These are phyloP conservation scores for Coracias cyanogaster DNA, from an alignment of 2,797 vertebrate genomes.

Conservation along the genomic window DNA sequence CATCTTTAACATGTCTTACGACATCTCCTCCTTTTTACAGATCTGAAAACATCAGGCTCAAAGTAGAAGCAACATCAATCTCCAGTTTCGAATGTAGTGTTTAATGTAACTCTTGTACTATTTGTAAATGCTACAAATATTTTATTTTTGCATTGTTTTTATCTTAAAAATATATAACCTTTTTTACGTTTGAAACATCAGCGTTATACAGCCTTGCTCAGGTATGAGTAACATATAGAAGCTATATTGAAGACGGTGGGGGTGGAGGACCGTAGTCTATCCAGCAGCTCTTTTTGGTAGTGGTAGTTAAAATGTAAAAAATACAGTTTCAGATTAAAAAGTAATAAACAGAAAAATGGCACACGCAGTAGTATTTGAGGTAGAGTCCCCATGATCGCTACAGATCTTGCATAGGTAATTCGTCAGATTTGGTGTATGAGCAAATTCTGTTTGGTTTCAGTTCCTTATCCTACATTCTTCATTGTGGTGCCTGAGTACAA, in stretches of 20 bases:
- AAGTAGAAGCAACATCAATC: constrained; percentile 67
- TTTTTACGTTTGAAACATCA: constrained; percentile 76
- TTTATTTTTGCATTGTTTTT: constrained; percentile 87
- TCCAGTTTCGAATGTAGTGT: constrained; percentile 71
- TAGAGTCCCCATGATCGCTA: neutral
- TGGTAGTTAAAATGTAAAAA: neutral
- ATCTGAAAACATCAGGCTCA: constrained; percentile 75
- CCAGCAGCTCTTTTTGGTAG: neutral
- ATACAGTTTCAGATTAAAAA: neutral
- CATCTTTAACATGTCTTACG: neutral
- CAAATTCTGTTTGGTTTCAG: constrained; percentile 34
- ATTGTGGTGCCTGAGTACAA: constrained; percentile 36
- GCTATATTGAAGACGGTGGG: neutral
- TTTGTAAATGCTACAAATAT: constrained; percentile 85
- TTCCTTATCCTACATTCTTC: constrained; percentile 11
- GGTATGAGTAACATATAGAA: constrained; percentile 55
- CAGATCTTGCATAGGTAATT: constrained; percentile 11
- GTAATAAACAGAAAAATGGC: neutral
- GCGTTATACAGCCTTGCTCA: constrained; percentile 74
- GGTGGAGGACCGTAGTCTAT: neutral
- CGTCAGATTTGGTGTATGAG: constrained; percentile 36
- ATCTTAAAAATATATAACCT: constrained; percentile 78
- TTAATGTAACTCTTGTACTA: constrained; percentile 80
- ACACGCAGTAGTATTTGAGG: constrained; percentile 21
- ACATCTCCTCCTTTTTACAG: constrained; percentile 68